Percentiles rank a stretch among this genome's conserved stretches.
Conservation (phyloP, 2,113 vertebrate genomes). For the Peucedramus taeniatus region DNA sequence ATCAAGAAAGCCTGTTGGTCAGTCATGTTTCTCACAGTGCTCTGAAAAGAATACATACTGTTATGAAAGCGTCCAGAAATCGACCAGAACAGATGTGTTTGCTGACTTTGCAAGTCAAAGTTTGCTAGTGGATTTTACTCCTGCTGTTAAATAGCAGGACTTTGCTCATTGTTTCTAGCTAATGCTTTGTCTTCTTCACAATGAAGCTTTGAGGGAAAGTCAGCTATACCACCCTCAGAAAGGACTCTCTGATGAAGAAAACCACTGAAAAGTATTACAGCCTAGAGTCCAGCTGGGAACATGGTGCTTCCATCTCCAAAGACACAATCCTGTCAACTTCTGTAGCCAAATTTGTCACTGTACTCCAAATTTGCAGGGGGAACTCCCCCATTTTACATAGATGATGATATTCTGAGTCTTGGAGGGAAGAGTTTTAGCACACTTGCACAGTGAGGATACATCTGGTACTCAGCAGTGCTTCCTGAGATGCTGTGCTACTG, state of each 20-base stretch:
- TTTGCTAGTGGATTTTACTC: not conserved
- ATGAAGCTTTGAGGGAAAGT: not conserved
- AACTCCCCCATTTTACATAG: not conserved
- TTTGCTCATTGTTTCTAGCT: not conserved
- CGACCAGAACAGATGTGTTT: not conserved
- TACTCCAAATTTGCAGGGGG: not conserved
- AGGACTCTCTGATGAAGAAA: not conserved
- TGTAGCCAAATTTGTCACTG: not conserved
- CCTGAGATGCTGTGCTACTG: not conserved
- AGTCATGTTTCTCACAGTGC: not conserved
- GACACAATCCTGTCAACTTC: not conserved
- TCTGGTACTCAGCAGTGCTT: not conserved
- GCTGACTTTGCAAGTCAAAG: not conserved
- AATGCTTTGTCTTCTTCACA: not conserved
- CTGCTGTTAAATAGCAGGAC: not conserved
- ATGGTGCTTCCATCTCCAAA: not conserved
- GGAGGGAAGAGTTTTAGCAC: not conserved
- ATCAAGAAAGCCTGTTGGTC: not conserved
- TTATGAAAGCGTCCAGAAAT: not conserved
- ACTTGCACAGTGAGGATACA: not conserved
- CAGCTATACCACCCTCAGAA: not conserved
- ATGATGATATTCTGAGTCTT: not conserved
- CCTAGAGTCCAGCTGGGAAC: not conserved
- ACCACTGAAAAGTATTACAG: not conserved
- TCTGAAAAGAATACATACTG: not conserved